Evolutionary conservation across 1,140 invertebrate species (phyloP), one percentile per base, ranked within the genome.

Genomic region (Zophobas morio): DNA sequence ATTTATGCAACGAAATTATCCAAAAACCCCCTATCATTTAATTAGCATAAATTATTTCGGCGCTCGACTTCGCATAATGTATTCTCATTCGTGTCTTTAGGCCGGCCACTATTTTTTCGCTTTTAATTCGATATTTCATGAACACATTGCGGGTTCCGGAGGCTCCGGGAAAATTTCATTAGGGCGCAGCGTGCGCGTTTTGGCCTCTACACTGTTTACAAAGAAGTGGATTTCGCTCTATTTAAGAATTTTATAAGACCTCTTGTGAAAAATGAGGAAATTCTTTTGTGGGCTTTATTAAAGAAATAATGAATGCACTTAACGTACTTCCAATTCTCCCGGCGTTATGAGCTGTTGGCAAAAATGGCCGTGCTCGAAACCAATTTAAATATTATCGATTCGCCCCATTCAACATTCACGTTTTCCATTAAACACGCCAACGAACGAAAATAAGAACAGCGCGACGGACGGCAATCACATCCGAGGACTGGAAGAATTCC

Each of bases 1-100:
- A 73, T 73, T 73, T 73, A 73, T 73, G 71, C 71, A 36, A 73
- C 39, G 56, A 73, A 73, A 73, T 73, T 73, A 73, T 73, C 71
- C 56, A 8, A 53, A 54, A 73, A 46, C 54, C 32, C 33, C 37
- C 35, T 73, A 73, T 73, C 71, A 73, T 73, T 73, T 56, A 53
- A 73, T 42, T 42, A 73, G 36, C 54, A 73, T 73, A 73, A 54
- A 73, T 54, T 56, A 73, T 42, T 6, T 40, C 40, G 36, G 36
- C 49, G 6, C 8, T 35, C 70, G 3, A n/a, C 35, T 42, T 72
- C 70, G 35, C 37, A 3, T 37, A 72, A 53, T 53, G 33, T 53
- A 72, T 72, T 72, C 70, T 8, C 40, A 47, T 40, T 53, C 32
- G 6, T 51, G 2, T 51, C 20, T 6, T 6, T 46, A 36, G 36